Evolutionary conservation across 2,113 vertebrate species (phyloP).

Genomic region (Oplegnathus fasciatus): DNA sequence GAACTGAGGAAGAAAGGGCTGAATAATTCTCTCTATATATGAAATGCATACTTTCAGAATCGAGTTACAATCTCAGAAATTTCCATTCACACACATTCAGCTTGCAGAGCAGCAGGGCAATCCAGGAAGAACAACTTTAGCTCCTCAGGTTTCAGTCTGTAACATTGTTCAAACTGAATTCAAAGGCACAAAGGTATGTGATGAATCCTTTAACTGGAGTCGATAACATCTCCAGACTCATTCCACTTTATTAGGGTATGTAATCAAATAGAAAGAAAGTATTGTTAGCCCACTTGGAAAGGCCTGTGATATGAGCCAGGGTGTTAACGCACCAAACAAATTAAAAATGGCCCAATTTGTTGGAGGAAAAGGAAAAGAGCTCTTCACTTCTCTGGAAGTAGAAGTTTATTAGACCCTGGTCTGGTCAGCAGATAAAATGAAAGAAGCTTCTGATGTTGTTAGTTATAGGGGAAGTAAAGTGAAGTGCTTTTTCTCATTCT

Average conservation of each 20-base stretch:
- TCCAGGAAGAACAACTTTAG: not conserved
- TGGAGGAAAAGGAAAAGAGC: conserved; percentile 34
- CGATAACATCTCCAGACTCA: conserved; percentile 72
- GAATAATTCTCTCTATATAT: not conserved
- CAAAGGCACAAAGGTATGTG: conserved; percentile 53
- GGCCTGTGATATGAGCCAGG: conserved; percentile 31
- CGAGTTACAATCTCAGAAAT: conserved; percentile 33
- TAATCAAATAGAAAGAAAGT: conserved; percentile 68
- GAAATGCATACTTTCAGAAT: conserved; percentile 23
- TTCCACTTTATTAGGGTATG: conserved; percentile 65
- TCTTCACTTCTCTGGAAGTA: conserved; percentile 21
- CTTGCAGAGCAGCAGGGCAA: not conserved
- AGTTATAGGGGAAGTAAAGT: conserved; percentile 27
- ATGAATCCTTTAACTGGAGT: conserved; percentile 40
- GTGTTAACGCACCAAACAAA: conserved; percentile 28
- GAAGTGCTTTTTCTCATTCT: conserved; percentile 49
- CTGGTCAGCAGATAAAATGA: conserved; percentile 44
- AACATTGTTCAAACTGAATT: conserved; percentile 50
- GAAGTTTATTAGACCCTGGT: conserved; percentile 49
- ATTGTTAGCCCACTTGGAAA: conserved; percentile 27
- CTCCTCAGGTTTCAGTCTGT: conserved; percentile 59
- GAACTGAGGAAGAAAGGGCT: not conserved
- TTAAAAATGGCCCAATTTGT: conserved; percentile 56
- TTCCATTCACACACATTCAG: conserved; percentile 1
- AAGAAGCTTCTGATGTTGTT: conserved; percentile 42